A percentile compares a stretch with the other conserved stretches of the same genome.
These are phyloP conservation scores for Euura saliciscinereae DNA, from an alignment of 1,140 invertebrate genomes.

Conservation along the genomic window DNA sequence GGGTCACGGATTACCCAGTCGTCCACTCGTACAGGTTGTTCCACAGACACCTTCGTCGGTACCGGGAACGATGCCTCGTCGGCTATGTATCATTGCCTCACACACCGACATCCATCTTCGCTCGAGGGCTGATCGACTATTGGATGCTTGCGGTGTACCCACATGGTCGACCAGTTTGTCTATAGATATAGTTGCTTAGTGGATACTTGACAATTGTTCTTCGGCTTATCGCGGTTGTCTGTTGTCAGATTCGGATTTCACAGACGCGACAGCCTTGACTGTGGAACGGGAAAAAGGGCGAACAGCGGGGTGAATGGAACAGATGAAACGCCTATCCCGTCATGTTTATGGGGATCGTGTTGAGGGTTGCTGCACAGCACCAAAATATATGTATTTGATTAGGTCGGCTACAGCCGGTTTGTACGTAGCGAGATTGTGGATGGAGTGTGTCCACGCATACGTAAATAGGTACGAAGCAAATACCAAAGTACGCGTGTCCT, in stretches of 20 bases:
- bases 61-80: conserved; percentile 9
- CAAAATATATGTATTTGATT: conserved; percentile 39
- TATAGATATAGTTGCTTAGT: too few relatives aligned
- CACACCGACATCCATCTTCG: conserved; percentile 24
- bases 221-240: too few relatives aligned
- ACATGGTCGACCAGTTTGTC: too few relatives aligned
- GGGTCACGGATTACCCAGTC: neutral
- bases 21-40: too few relatives aligned
- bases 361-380: neutral
- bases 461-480: conserved; percentile 47
- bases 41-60: too few relatives aligned
- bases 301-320: neutral
- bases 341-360: neutral
- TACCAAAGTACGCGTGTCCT: conserved; percentile 34
- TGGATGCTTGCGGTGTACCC: conserved; percentile 38
- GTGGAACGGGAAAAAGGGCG: too few relatives aligned
- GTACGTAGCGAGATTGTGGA: conserved; percentile 30
- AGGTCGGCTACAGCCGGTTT: conserved; percentile 28
- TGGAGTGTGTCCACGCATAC: conserved; percentile 47
- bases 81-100: conserved; percentile 26
- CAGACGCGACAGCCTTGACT: too few relatives aligned
- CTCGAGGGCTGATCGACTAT: conserved; percentile 30
- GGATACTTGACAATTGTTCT: too few relatives aligned
- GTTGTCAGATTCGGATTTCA: too few relatives aligned
- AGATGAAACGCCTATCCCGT: neutral